Conservation (phyloP, 2,888 invertebrate species). For the Acleris sparsana region DNA sequence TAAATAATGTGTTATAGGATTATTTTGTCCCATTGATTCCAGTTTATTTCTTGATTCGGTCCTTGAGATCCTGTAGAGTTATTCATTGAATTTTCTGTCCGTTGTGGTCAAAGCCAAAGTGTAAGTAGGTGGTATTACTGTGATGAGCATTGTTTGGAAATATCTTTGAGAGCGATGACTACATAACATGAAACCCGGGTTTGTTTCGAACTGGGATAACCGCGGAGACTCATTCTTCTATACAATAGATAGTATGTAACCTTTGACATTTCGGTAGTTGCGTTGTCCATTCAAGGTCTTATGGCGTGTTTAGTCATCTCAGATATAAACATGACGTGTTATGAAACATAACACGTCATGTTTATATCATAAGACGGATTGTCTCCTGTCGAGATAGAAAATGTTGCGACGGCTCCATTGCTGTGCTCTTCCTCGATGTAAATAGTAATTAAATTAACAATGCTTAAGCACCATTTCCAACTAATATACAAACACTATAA, state of each 20-base stretch:
- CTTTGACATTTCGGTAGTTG: constrained; percentile 14
- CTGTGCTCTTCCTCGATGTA: neutral
- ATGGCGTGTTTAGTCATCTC: neutral
- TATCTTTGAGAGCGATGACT: constrained; percentile 38
- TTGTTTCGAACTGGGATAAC: constrained; percentile 50
- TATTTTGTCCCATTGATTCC: constrained; percentile 35
- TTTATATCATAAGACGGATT: too few relatives aligned
- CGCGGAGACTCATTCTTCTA: constrained; percentile 28
- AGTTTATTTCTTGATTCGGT: constrained; percentile 5
- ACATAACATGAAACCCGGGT: constrained; percentile 38
- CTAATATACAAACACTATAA: constrained; percentile 28
- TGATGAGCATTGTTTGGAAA: constrained; percentile 38
- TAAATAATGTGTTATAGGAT: constrained; percentile 55
- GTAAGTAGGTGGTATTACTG: constrained; percentile 21
- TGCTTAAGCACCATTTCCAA: neutral
- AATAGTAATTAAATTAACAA: neutral
- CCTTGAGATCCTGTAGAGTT: neutral
- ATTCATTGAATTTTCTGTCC: constrained; percentile 2
- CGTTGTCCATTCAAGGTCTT: neutral
- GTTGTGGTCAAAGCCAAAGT: constrained; percentile 17
- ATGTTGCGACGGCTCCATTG: neutral
- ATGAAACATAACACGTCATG: too few relatives aligned
- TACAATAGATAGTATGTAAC: constrained; percentile 18
- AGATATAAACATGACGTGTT: neutral
- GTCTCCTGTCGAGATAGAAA: constrained; percentile 3